phyloP scores from a whole-genome alignment of 2,113 vertebrate genomes.

The Nannospalax galili region DNA sequence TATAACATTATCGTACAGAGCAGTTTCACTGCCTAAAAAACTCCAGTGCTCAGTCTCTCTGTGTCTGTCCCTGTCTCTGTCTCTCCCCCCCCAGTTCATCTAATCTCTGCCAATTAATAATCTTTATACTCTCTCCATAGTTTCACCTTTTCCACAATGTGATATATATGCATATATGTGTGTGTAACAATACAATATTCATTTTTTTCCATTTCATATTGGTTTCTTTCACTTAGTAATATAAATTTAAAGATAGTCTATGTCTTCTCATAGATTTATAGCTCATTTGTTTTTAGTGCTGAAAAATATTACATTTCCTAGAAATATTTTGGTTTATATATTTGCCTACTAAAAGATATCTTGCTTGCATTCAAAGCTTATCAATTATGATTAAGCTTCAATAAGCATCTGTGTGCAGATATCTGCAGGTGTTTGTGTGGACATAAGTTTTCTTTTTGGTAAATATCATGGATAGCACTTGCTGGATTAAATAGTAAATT shows the following conservation, averaged over 20 bases:
- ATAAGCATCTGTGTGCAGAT: background rate
- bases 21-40: background rate
- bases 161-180: background rate
- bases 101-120: background rate
- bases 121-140: background rate
- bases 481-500: background rate
- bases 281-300: background rate
- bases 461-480: background rate
- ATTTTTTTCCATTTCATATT: background rate
- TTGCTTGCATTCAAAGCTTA: background rate
- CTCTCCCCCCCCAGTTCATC: background rate
- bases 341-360: background rate
- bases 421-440: background rate
- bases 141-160: background rate
- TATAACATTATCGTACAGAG: background rate
- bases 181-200: background rate
- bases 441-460: background rate
- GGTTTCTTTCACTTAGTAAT: background rate
- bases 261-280: constrained; percentile 24
- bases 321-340: background rate
- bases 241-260: background rate
- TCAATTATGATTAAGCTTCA: background rate
- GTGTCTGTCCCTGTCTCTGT: background rate
- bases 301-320: background rate
- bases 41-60: background rate